Conservation (phyloP, 1,140 invertebrate genomes). For the Apis dorsata region DNA sequence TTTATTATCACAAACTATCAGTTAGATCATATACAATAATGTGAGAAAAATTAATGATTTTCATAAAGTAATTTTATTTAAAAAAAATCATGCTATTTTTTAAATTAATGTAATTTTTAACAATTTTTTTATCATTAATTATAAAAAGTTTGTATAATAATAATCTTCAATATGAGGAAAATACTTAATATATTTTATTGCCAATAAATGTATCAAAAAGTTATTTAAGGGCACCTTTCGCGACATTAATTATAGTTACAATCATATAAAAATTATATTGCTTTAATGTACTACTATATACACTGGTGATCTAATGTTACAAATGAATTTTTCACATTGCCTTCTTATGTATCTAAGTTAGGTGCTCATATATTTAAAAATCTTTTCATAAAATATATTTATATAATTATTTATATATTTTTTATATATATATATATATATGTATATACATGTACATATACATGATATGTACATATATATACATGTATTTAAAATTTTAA, state of each 20-base stretch:
- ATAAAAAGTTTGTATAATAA: constrained; percentile 5
- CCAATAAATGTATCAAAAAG: constrained; percentile 54
- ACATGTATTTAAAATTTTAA: constrained; percentile 42
- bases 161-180: background rate
- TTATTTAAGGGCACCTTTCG: constrained; percentile 74
- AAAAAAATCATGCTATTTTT: constrained; percentile 2
- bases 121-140: background rate
- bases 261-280: constrained; percentile 78
- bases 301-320: constrained; percentile 72
- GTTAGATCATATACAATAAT: constrained; percentile 72
- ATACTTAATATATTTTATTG: constrained; percentile 35
- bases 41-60: constrained; percentile 72
- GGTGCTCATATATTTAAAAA: constrained; percentile 63
- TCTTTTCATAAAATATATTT: constrained; percentile 62
- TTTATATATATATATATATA: constrained; percentile 41
- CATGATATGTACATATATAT: constrained; percentile 30
- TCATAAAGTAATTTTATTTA: constrained; percentile 26
- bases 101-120: background rate
- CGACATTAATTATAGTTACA: constrained; percentile 73
- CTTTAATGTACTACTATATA: constrained; percentile 77
- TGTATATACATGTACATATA: constrained; percentile 5
- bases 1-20: constrained; percentile 79
- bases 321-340: constrained; percentile 48
- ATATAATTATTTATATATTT: constrained; percentile 31
- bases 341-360: constrained; percentile 51